phyloP scores from a whole-genome alignment of 2,797 vertebrate species.

The Antennarius maculatus region DNA sequence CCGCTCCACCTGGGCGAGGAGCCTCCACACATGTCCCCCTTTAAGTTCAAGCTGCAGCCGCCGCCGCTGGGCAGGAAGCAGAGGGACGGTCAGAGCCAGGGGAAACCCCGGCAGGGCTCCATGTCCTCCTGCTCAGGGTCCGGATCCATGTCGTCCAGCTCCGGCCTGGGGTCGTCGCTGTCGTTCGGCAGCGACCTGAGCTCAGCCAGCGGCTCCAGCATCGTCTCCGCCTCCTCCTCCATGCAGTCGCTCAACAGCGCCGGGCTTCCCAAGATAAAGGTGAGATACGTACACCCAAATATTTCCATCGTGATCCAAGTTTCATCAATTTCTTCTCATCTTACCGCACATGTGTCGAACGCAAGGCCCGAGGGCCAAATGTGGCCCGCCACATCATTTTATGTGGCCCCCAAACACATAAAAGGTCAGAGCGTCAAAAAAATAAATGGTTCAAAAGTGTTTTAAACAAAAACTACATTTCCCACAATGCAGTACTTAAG shows the following conservation, averaged over 20 bases:
- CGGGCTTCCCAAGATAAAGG: slow-evolving; percentile 83
- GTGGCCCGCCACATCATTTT: too few relatives aligned
- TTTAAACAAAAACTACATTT: too few relatives aligned
- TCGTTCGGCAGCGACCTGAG: slow-evolving; percentile 80
- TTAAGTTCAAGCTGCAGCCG: slow-evolving; percentile 94
- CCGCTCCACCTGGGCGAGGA: slow-evolving; percentile 79
- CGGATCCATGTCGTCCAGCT: slow-evolving; percentile 78
- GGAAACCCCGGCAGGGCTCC: slow-evolving; percentile 73
- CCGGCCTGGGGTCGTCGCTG: slow-evolving; percentile 76
- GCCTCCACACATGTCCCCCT: slow-evolving; percentile 80
- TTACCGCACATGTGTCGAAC: too few relatives aligned
- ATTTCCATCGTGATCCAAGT: too few relatives aligned
- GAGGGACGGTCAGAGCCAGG: slow-evolving; percentile 76
- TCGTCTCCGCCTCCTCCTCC: slow-evolving; percentile 76
- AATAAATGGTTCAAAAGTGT: too few relatives aligned
- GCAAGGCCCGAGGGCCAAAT: too few relatives aligned
- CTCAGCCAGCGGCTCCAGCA: slow-evolving; percentile 73
- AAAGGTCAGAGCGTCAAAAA: too few relatives aligned
- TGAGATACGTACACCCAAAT: slow-evolving; percentile 40
- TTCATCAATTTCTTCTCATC: too few relatives aligned
- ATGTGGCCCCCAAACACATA: too few relatives aligned
- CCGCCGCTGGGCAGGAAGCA: slow-evolving; percentile 90
- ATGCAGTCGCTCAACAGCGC: neutral
- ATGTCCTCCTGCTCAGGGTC: slow-evolving; percentile 65
- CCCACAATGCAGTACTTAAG: slow-evolving; percentile 80